phyloP scores from a whole-genome alignment of 92 coral and sea anemone genomes.

The Siderastrea siderea region DNA sequence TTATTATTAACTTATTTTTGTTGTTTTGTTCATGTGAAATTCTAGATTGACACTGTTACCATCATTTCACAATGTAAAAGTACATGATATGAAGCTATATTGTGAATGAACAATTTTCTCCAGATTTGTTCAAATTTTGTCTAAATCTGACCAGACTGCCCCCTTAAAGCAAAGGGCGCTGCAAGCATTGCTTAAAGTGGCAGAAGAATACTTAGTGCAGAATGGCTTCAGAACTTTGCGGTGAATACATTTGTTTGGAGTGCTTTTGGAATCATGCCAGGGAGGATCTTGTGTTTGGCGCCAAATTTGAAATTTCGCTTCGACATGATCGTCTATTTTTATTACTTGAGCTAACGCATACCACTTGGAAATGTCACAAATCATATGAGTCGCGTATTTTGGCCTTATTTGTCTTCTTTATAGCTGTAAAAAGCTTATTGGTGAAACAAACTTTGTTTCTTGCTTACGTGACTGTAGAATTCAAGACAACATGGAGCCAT shows the following conservation, averaged over 20 bases:
- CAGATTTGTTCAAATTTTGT: not conserved
- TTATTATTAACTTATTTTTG: not conserved
- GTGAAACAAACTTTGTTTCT: not conserved
- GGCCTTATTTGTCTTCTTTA: not conserved
- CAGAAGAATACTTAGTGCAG: too few species aligned
- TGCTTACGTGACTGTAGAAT: not conserved
- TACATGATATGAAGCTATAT: not conserved
- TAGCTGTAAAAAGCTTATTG: not conserved
- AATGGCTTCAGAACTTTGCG: too few species aligned
- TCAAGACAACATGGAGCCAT: slow-evolving; percentile 13
- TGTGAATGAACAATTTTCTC: slow-evolving; percentile 3
- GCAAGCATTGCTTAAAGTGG: too few species aligned
- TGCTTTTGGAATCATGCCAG: too few species aligned
- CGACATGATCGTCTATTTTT: not conserved
- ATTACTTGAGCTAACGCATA: not conserved
- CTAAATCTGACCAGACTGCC: slow-evolving; percentile 4
- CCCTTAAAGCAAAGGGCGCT: not conserved
- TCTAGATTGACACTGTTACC: not conserved
- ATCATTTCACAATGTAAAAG: not conserved
- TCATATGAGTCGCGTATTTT: not conserved
- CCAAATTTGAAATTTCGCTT: not conserved
- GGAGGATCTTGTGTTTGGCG: not conserved
- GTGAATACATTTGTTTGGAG: too few species aligned
- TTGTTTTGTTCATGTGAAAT: not conserved
- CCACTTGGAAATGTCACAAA: not conserved